phyloP scores from a whole-genome alignment of 1,140 invertebrate genomes.

The Drosophila bocqueti region DNA sequence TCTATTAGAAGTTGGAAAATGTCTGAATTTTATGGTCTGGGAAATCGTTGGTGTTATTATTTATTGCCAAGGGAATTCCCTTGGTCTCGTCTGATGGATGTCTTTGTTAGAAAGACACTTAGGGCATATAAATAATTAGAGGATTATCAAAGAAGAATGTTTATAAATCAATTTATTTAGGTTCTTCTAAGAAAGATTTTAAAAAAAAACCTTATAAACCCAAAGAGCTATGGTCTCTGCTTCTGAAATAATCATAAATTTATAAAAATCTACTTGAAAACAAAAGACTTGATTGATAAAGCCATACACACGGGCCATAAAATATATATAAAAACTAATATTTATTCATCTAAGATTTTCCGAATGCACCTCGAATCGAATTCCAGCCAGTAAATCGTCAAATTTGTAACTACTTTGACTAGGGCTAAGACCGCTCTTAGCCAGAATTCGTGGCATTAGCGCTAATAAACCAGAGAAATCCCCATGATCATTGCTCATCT shows the following conservation, averaged over 20 bases:
- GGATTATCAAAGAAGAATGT: background rate
- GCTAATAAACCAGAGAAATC: slow-evolving; percentile 35
- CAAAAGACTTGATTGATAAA: background rate
- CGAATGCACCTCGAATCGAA: background rate
- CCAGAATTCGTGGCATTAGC: slow-evolving; percentile 19
- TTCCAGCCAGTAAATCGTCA: background rate
- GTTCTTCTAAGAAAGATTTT: background rate
- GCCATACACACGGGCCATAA: background rate
- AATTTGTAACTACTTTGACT: slow-evolving; percentile 1
- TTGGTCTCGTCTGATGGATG: background rate
- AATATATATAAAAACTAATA: background rate
- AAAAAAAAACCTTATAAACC: background rate
- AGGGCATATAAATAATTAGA: background rate
- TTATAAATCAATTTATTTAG: background rate
- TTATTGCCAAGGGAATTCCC: slow-evolving; percentile 13
- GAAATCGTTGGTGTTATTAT: slow-evolving; percentile 21
- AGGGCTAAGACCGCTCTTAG: slow-evolving; percentile 3
- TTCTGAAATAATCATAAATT: background rate
- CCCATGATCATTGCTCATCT: slow-evolving; percentile 44
- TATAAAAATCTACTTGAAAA: background rate
- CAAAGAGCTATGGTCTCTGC: no score
- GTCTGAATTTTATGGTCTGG: slow-evolving; percentile 29
- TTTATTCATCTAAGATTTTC: background rate
- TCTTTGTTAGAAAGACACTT: background rate
- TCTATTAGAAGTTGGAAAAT: slow-evolving; percentile 16